Evolutionary conservation across 2,888 invertebrate species (phyloP).

Genomic region (Tolmerus cingulatus): DNA sequence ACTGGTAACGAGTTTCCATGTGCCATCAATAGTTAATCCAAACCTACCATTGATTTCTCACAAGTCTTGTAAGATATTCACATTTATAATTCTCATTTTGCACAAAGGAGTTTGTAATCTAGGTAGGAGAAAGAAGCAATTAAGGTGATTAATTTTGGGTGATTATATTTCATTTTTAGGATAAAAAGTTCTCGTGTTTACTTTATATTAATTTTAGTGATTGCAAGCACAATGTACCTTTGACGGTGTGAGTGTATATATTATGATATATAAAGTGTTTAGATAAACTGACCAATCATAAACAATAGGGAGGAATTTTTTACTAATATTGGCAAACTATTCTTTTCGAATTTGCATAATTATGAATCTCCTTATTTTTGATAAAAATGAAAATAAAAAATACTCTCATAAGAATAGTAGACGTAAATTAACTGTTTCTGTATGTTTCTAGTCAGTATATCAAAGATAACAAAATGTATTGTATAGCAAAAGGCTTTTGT

Average conservation of each 20-base stretch:
- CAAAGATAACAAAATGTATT: background rate
- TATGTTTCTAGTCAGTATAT: constrained; percentile 35
- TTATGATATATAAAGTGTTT: background rate
- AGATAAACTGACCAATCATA: background rate
- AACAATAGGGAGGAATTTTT: background rate
- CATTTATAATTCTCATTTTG: background rate
- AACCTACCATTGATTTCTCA: background rate
- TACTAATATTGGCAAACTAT: background rate
- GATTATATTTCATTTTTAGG: background rate
- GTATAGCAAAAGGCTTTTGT: background rate
- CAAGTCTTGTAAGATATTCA: background rate
- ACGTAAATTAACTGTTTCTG: background rate
- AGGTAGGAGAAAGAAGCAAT: background rate
- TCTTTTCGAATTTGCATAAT: background rate
- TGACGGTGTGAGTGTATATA: background rate
- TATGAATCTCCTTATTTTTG: constrained; percentile 27
- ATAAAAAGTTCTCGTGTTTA: background rate
- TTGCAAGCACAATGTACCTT: background rate
- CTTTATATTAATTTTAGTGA: background rate
- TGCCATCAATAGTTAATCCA: background rate
- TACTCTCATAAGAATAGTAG: background rate
- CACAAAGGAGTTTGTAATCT: background rate
- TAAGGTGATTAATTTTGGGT: background rate
- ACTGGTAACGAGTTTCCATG: background rate
- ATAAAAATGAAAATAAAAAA: background rate